Base-by-base conservation (phyloP, 2,797 vertebrate genomes). In the Megalops cyprinoides region DNA sequence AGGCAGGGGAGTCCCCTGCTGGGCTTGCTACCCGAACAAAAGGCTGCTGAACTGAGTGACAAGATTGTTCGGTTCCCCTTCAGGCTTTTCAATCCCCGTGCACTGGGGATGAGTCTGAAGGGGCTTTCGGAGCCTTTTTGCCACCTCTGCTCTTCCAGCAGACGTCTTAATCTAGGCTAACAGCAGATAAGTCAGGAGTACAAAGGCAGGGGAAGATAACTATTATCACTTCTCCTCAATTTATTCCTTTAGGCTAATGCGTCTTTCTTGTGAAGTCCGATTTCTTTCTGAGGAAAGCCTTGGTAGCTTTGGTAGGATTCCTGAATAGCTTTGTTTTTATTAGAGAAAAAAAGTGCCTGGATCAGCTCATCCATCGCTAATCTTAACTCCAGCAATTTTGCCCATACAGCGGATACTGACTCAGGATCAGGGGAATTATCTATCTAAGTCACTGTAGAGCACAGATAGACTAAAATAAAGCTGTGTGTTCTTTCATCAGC, bases 181-280 rank as follows among this genome's bases (percentile, higher is more conserved):
- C 60, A 67, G 31, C 20, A 76, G 56, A 65, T 53, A 20, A 76
- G 46, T 65, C 25, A 31, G 14, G 31, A 23, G 74, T 23, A 78
- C 71, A 81, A 62, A 65, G 34, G 79, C 15, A 10, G 23, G 23
- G 46, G 4, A 14, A 76, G 10, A 81, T 60, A 34, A 44, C 55
- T 15, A 75, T 49, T 31, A 62, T 80, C 53, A 51, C 69, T 44
- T 60, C 71, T 80, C 39, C 71, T 75, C 10, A 15, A 81, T 48
- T 67, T 67, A 51, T 67, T 74, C 31, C 74, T 51, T 49, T 10
- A 62, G 58, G 76, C 42, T 12, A 48, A 48, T 25, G 25, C 14
- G 12, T 77, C 39, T 60, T 37, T 44, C 51, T 44, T 56, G 53
- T 25, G 9, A 28, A 49, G 37, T 46, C 62, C 65, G 1, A n/a